Base-by-base conservation (phyloP, 2,888 invertebrate species). In the Mesochorus sp. region DNA sequence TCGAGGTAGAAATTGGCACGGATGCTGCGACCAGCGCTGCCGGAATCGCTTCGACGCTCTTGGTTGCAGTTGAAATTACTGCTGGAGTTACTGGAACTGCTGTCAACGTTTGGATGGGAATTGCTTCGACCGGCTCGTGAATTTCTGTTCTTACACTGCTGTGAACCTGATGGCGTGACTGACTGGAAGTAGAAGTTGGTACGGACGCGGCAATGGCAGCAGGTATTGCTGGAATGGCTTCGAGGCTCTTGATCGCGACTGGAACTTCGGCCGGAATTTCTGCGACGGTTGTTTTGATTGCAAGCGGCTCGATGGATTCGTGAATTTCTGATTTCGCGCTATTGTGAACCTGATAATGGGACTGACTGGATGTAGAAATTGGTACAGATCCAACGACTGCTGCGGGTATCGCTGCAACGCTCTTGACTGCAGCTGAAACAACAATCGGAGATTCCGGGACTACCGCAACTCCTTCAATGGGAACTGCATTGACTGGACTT, bases 321-420 rank as follows among this genome's bases (percentile, higher is more conserved):
- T 8, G 39, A 4, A 12, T 12, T 24, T 68, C 68, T 2, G 44
- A 53, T 59, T 53, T 67, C 26, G 62, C 39, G 49, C 28, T 78
- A 8, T 74, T 72, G 28, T 86, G 85, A 37, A 81, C 59, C 73
- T 85, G 86, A 62, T 81, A 75, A 53, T 82, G 83, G 26, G 77
- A 83, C 51, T 91, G 89, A 1, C 90, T 91, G n/a, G 84, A 85
- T 4, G 85, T 80, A 3, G 91, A 88, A 4, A 91, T 89, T 49
- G 91, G 91, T 6, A 88, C 80, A 3, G 79, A 51, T 10, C 81
- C 84, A 39, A 86, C 87, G 24, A 87, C 87, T 28, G 88, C 88
- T 37, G 84, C 86, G 51, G 86, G 87, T 34, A 71, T 1, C n/a
- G 8, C 28, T 6, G 14, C 53, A 14, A 8, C 1, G 14, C 17